A percentile compares a stretch with the other conserved stretches of the same genome.
phyloP scores from a whole-genome alignment of 2,888 invertebrate species.

The Eupithecia abbreviata region DNA sequence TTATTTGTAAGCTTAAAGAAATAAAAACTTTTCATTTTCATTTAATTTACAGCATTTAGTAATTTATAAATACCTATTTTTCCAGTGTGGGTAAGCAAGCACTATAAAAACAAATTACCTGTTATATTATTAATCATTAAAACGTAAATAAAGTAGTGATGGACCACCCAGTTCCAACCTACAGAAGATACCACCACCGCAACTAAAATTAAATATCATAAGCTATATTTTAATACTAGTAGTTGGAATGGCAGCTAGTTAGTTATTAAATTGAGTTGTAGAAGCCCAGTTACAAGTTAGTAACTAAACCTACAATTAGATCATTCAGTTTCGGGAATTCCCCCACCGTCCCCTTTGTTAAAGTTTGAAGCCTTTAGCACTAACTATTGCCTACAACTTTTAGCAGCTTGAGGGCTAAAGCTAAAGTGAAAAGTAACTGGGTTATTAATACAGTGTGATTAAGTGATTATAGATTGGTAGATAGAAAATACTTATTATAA shows the following conservation, averaged over 20 bases:
- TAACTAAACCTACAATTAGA: conserved; percentile 24
- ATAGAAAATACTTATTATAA: too few relatives aligned
- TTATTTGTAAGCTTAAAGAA: too few relatives aligned
- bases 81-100: too few relatives aligned
- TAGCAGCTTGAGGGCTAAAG: not conserved
- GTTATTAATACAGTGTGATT: not conserved
- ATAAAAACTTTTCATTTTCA: too few relatives aligned
- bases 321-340: conserved; percentile 22
- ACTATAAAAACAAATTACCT: too few relatives aligned
- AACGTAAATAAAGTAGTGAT: too few relatives aligned
- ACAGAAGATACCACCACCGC: not conserved
- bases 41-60: too few relatives aligned
- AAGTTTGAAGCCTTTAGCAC: conserved; percentile 19
- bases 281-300: conserved; percentile 22
- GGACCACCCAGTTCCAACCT: too few relatives aligned
- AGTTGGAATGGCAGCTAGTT: conserved; percentile 1
- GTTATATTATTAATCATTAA: too few relatives aligned
- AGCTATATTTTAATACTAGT: conserved; percentile 14
- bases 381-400: not conserved
- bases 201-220: not conserved
- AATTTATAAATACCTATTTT: too few relatives aligned
- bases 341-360: conserved; percentile 18
- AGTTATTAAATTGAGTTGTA: conserved; percentile 18
- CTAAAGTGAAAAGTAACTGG: not conserved
- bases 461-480: not conserved